phyloP scores from a whole-genome alignment of 2,797 vertebrate genomes.

The Vultur gryphus region DNA sequence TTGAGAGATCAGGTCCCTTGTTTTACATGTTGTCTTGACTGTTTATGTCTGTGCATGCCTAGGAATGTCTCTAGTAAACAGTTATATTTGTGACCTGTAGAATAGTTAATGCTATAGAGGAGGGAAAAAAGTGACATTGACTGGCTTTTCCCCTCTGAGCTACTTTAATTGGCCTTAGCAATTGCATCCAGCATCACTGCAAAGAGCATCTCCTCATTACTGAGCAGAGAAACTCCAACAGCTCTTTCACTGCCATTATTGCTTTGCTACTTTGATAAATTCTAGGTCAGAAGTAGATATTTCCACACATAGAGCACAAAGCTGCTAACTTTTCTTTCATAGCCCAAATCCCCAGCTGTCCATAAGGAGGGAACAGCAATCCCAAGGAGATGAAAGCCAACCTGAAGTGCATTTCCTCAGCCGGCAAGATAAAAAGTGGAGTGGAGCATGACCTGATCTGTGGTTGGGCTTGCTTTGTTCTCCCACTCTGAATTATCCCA shows the following conservation, averaged over 20 bases:
- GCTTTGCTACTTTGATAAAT: conserved; percentile 14
- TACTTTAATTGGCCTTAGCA: neutral
- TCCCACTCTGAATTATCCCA: neutral
- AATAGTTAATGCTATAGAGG: neutral
- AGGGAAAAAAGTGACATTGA: neutral
- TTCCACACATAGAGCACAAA: neutral
- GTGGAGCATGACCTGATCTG: neutral
- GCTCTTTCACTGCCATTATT: neutral
- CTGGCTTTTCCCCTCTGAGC: neutral
- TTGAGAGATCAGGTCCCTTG: neutral
- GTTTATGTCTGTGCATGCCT: neutral
- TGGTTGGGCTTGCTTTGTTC: neutral
- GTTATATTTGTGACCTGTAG: neutral
- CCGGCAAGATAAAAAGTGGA: neutral
- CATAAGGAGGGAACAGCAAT: neutral
- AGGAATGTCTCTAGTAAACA: neutral
- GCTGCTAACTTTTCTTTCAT: neutral
- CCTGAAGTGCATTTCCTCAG: neutral
- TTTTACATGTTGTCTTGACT: neutral
- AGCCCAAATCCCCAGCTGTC: neutral
- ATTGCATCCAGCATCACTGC: neutral
- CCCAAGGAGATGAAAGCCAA: conserved; percentile 17
- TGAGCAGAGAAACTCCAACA: neutral
- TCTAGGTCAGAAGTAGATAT: neutral
- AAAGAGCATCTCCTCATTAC: conserved; percentile 20